Base-by-base conservation (phyloP, 1,140 invertebrate genomes). In the Leucophenga varia region DNA sequence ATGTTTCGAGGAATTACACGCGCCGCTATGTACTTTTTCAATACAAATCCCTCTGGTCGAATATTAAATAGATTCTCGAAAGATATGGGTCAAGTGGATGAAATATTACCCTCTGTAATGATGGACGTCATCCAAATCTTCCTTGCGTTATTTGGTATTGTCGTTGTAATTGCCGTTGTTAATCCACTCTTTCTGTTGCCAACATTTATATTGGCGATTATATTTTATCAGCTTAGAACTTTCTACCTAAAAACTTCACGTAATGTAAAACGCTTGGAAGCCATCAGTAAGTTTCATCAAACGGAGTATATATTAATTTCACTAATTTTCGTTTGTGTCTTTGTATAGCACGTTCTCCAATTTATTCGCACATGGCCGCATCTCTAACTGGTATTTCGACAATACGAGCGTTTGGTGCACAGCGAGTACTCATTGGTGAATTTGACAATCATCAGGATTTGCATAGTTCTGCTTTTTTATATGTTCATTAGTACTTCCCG, bases 331-430 rank as follows among this genome's bases (percentile, higher is more conserved):
- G 20, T 28, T 39, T 49, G 0, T 16, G 6, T 17, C 19, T 16
- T 7, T 38, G n/a, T 36, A 31, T 64, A 89, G 86, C 85, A 44
- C 80, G 86, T 38, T 87, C 86, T 76, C 92, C 91, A 0, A 83
- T 95, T 13, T 92, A 90, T 76, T 87, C 89, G 8, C 92, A 97
- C 68, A 78, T 97, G 43, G 93, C 88, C 69, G 86, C 92, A 9
- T 88, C 93, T 0, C 76, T 97, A 3, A 88, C 91, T 74, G 95
- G 95, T 3, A 78, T 97, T 4, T 85, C 89, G 1, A 96, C 93
- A 0, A 93, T 98, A 42, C 79, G 94, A 43, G 91, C 93, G 0
- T 94, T 90, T 54, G 80, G 82, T 28, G 86, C 87, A 1, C 83
- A 95, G 74, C 78, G 84, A 46, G 85, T 88, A 38, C 82, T 96